Evolutionary conservation across 1,140 invertebrate genomes (phyloP), one percentile per base, ranked within the genome.

Genomic region (Achroia grisella): DNA sequence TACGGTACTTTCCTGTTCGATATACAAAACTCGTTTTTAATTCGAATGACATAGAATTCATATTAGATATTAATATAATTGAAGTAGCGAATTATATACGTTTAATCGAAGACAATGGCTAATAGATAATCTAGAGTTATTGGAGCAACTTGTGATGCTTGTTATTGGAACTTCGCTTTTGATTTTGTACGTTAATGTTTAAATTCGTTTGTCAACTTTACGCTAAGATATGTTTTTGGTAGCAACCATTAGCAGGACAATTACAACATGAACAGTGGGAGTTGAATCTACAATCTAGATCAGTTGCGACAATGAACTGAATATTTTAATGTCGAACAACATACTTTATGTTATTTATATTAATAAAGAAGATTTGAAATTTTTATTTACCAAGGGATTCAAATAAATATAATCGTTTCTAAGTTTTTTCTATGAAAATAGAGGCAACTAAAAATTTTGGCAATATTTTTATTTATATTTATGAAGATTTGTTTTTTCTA

Each of bases 231-330:
- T 57, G 35, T 8, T 52, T 54, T 54, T 39, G 42, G 56, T 58
- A 58, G 62, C 51, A 29, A 32, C 37, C 55, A 54, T 62, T 59
- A 62, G 52, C 50, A 59, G 56, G 54, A 59, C 55, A 62, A 54
- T 61, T 62, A 62, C 54, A 42, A 66, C 69, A 62, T 45, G 52
- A 33, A 41, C 36, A 49, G 65, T 71, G 54, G 62, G 60, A 56
- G 62, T 63, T 45, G 37, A 53, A 68, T 61, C 45, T 48, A 46
- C 28, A 53, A 58, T 61, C 47, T 51, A 53, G 45, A 52, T 52
- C 17, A 17, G 17, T 23, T 23, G 17, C 17, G 6, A 23, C 17
- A 23, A 23, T 23, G 17, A 23, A 23, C 2, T 23, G 2, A 23
- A 23, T 23, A 23, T 23, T 23, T 23, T 23, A 23, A 23, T 3